Conservation (phyloP, 2,888 invertebrate species). For the Xanthorhoe spadicearia region DNA sequence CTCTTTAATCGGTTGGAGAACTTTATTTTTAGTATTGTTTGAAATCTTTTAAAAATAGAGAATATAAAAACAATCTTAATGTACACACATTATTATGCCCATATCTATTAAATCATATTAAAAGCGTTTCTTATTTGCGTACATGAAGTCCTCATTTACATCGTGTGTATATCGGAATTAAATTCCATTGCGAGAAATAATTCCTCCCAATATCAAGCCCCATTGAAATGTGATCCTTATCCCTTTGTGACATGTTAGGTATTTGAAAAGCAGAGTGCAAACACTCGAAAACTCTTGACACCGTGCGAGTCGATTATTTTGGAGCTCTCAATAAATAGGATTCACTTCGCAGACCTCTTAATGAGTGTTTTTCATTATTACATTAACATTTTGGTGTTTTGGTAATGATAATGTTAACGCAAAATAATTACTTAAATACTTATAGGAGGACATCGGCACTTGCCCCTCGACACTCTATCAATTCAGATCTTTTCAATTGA, state of each 20-base stretch:
- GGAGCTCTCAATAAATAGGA: conserved; percentile 31
- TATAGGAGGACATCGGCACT: too few relatives aligned
- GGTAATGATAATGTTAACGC: too few relatives aligned
- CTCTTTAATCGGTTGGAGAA: too few relatives aligned
- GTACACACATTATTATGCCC: too few relatives aligned
- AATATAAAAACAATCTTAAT: too few relatives aligned
- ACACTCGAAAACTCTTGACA: conserved; percentile 12
- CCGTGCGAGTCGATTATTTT: conserved; percentile 23
- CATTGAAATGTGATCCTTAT: conserved; percentile 18
- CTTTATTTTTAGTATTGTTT: too few relatives aligned
- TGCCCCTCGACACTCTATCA: too few relatives aligned
- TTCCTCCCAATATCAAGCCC: conserved; percentile 3
- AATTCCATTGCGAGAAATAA: conserved; percentile 16
- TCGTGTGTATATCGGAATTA: conserved; percentile 13
- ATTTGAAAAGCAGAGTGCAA: conserved; percentile 13
- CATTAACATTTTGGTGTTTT: background rate
- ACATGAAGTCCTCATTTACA: background rate
- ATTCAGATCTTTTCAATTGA: too few relatives aligned
- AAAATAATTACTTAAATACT: too few relatives aligned
- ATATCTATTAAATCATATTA: background rate
- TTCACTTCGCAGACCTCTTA: conserved; percentile 2
- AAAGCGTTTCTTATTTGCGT: background rate
- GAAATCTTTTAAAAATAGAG: too few relatives aligned
- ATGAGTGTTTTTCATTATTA: background rate
- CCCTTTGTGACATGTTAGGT: conserved; percentile 16